Evolutionary conservation across 2,888 invertebrate genomes (phyloP).

Genomic region (Athalia cordata): DNA sequence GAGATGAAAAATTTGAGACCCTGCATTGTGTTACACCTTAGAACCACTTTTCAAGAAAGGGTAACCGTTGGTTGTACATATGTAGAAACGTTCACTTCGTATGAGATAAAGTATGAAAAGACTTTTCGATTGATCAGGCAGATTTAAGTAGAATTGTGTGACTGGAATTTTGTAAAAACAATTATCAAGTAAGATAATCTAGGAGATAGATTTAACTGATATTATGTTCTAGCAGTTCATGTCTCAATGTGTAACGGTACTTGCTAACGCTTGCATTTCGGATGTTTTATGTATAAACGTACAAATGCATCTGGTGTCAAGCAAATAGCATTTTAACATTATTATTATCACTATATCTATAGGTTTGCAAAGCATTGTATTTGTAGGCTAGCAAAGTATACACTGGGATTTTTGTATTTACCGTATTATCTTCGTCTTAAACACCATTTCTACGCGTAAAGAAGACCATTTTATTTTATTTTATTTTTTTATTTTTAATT

Average conservation of each 20-base stretch:
- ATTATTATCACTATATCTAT: slow-evolving; percentile 48
- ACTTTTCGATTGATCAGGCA: slow-evolving; percentile 54
- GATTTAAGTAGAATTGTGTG: slow-evolving; percentile 48
- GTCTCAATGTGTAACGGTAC: slow-evolving; percentile 64
- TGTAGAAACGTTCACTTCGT: slow-evolving; percentile 65
- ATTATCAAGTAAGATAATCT: slow-evolving; percentile 50
- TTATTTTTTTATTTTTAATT: no score
- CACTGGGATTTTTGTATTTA: slow-evolving; percentile 71
- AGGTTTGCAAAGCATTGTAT: slow-evolving; percentile 62
- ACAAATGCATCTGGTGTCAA: slow-evolving; percentile 48
- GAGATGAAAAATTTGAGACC: slow-evolving; percentile 23
- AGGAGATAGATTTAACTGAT: slow-evolving; percentile 53
- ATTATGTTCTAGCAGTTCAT: slow-evolving; percentile 63
- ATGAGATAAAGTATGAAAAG: slow-evolving; percentile 54
- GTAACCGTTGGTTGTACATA: slow-evolving; percentile 64
- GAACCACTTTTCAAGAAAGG: slow-evolving; percentile 18
- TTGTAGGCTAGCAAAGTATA: slow-evolving; percentile 65
- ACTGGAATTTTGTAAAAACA: slow-evolving; percentile 58
- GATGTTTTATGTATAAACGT: slow-evolving; percentile 63
- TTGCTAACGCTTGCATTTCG: slow-evolving; percentile 59
- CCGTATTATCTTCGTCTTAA: slow-evolving; percentile 45
- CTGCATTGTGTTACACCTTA: not conserved
- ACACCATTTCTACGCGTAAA: not conserved
- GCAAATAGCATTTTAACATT: slow-evolving; percentile 52
- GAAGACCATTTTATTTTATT: not conserved